Conservation (phyloP, 1,140 invertebrate species). For the Araneus ventricosus region DNA sequence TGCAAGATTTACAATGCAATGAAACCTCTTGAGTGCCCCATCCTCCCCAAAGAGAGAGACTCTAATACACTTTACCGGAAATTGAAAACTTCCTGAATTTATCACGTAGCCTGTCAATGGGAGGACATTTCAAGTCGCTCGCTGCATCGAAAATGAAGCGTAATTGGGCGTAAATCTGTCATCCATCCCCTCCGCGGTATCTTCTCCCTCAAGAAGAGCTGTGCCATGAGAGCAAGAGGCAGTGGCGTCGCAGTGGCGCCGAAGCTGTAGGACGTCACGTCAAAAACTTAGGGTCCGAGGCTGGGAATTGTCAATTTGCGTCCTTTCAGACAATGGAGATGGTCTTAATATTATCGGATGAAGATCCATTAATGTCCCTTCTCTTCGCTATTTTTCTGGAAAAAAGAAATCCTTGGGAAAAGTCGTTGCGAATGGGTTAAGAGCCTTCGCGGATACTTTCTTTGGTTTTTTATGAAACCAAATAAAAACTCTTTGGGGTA, state of each 20-base stretch:
- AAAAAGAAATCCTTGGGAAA: not conserved
- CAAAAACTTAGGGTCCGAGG: not conserved
- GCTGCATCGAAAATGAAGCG: slow-evolving; percentile 43
- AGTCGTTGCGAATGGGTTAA: not conserved
- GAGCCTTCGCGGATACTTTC: too few relatives aligned
- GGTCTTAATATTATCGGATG: not conserved
- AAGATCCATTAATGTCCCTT: not conserved
- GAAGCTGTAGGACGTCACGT: not conserved
- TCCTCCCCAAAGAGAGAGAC: not conserved
- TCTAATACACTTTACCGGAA: slow-evolving; percentile 32
- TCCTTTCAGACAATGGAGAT: not conserved
- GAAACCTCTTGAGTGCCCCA: not conserved
- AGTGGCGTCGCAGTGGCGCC: not conserved
- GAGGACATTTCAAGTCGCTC: not conserved
- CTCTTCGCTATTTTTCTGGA: not conserved
- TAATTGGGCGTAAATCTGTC: slow-evolving; percentile 48
- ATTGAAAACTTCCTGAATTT: slow-evolving; percentile 7
- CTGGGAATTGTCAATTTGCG: slow-evolving; percentile 12
- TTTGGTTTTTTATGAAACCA: too few relatives aligned
- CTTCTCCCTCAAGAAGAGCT: not conserved
- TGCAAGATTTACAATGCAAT: slow-evolving; percentile 6
- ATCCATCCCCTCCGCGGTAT: not conserved
- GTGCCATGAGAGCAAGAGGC: not conserved
- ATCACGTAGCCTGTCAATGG: slow-evolving; percentile 30
- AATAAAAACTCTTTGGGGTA: too few relatives aligned